phyloP scores from a whole-genome alignment of 1,140 invertebrate genomes.

The Bombus picipes region DNA sequence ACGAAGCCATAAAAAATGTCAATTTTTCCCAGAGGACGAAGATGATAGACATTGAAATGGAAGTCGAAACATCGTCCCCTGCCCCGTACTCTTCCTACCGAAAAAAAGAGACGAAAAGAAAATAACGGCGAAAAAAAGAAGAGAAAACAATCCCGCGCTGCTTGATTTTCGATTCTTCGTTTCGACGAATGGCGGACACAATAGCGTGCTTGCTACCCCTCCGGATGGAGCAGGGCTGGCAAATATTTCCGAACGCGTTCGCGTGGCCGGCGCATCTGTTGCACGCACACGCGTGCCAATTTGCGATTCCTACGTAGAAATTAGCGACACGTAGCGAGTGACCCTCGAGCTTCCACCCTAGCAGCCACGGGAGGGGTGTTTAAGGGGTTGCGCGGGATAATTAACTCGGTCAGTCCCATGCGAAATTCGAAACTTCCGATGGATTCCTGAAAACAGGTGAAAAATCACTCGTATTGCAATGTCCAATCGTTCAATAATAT shows the following conservation, averaged over 20 bases:
- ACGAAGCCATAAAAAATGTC: constrained; percentile 12
- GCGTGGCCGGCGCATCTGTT: constrained; percentile 81
- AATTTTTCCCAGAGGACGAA: constrained; percentile 13
- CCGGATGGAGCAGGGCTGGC: neutral
- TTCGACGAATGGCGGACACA: constrained; percentile 8
- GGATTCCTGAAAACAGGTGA: neutral
- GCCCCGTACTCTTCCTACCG: neutral
- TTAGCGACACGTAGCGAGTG: constrained; percentile 69
- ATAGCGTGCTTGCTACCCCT: neutral
- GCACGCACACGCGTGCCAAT: constrained; percentile 75
- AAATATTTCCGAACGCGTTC: constrained; percentile 70
- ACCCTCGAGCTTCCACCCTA: constrained; percentile 66
- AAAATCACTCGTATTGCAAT: neutral
- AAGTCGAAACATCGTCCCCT: neutral
- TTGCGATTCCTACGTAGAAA: constrained; percentile 78
- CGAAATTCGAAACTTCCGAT: neutral
- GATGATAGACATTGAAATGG: constrained; percentile 25
- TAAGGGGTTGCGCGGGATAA: constrained; percentile 37
- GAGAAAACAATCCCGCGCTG: constrained; percentile 10
- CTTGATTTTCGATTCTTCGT: constrained; percentile 39
- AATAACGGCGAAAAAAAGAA: neutral
- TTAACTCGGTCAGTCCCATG: constrained; percentile 2
- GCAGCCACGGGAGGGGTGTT: neutral
- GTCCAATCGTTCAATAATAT: neutral
- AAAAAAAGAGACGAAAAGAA: neutral